A percentile compares a stretch with the other conserved stretches of the same genome.
Evolutionary conservation across 64 coral and sea anemone genomes (phyloP).

Genomic region (Trachythela sp.): DNA sequence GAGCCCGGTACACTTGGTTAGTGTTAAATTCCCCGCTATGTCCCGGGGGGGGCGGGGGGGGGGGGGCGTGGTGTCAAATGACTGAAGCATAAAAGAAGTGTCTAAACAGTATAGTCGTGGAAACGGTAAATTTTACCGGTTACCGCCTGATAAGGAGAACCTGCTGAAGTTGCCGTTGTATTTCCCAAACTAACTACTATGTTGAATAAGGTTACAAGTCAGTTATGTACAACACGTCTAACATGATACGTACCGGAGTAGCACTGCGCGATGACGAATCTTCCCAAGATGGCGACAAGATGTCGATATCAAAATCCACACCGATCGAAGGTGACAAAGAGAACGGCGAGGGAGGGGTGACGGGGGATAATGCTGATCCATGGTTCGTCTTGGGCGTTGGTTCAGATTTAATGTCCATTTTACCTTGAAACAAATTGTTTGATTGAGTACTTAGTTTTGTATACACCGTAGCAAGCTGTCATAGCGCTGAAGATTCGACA

Average conservation of each 20-base stretch:
- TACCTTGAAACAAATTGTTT: constrained; percentile 13
- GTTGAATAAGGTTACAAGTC: not conserved
- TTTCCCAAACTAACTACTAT: not conserved
- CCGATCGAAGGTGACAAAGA: constrained; percentile 85
- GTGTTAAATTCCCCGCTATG: no score
- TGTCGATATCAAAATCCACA: constrained; percentile 70
- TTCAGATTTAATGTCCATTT: constrained; percentile 19
- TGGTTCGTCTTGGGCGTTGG: constrained; percentile 56
- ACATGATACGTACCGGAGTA: constrained; percentile 31
- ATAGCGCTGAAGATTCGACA: no score
- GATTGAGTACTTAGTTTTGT: not conserved
- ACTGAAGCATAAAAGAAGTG: no score
- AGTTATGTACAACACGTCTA: not conserved
- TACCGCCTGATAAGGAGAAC: no score
- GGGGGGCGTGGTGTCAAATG: no score
- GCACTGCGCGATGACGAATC: constrained; percentile 28
- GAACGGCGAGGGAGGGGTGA: constrained; percentile 46
- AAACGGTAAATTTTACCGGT: no score
- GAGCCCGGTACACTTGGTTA: no score
- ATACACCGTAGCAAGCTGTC: no score
- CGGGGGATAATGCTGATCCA: constrained; percentile 68
- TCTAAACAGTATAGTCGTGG: no score
- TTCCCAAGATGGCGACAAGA: constrained; percentile 50
- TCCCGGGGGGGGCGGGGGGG: no score
- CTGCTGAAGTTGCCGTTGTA: no score